Percentiles rank a stretch among this genome's conserved stretches.
Evolutionary conservation across 2,113 vertebrate genomes (phyloP).

Genomic region (Meriones unguiculatus): DNA sequence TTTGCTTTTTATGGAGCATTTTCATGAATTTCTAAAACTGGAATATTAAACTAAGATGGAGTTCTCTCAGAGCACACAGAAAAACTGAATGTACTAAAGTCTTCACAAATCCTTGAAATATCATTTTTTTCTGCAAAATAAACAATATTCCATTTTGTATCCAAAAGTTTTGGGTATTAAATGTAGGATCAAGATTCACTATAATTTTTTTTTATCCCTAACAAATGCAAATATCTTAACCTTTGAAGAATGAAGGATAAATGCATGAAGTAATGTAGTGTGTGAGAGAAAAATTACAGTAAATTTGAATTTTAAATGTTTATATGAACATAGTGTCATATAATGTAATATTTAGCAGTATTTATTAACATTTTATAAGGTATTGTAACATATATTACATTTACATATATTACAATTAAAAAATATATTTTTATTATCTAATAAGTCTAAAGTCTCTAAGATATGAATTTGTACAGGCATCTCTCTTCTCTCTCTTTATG

Average conservation of each 20-base stretch:
- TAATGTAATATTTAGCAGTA: background rate
- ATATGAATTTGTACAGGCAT: background rate
- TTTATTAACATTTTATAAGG: background rate
- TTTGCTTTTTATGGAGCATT: conserved; percentile 46
- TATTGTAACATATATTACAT: background rate
- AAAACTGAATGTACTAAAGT: conserved; percentile 19
- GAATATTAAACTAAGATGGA: conserved; percentile 56
- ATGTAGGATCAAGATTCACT: conserved; percentile 62
- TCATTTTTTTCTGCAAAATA: conserved; percentile 55
- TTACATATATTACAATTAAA: background rate
- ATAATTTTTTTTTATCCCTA: conserved; percentile 3
- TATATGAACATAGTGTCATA: background rate
- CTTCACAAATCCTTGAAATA: conserved; percentile 42
- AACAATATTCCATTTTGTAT: conserved; percentile 18
- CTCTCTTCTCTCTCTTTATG: background rate
- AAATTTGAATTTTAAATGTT: conserved; percentile 8
- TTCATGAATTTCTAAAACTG: conserved; percentile 57
- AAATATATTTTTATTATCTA: background rate
- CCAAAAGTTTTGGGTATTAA: conserved; percentile 67
- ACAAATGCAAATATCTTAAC: conserved; percentile 7
- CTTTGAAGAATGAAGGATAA: background rate
- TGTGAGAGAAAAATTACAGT: conserved; percentile 23
- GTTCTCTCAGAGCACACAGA: conserved; percentile 65
- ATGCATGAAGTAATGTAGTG: conserved; percentile 18
- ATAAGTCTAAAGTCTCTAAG: background rate